Evolutionary conservation across 2,797 vertebrate genomes (phyloP), one percentile per base, ranked within the genome.

Genomic region (Acipenser oxyrinchus): DNA sequence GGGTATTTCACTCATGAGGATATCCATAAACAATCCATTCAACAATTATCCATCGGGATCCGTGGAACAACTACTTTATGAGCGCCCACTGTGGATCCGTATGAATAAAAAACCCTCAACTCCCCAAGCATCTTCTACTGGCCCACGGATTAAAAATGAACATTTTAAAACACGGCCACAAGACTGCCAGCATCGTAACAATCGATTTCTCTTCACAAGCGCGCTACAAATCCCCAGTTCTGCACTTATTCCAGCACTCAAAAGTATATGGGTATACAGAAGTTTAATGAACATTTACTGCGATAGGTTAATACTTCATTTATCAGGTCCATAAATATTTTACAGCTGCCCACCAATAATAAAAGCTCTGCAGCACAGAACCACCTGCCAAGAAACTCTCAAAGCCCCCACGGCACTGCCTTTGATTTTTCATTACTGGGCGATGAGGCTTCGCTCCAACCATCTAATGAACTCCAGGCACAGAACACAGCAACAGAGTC

Each of bases 321-420:
- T 80, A 82, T 82, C 79, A 75, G 73, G 71, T 67, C 76, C 77
- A 78, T 82, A 78, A 78, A 84, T 83, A 85, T 85, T 81, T 85
- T 82, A 81, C 78, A 75, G 77, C 72, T 68, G 71, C 76, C 76
- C 74, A 79, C 79, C 73, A 79, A 80, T 72, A 75, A 73, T 78
- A 67, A 71, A 80, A 79, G 73, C 72, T 74, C 49, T 75, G 78
- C 76, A 79, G 77, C 82, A 79, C 69, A 72, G 74, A 73, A 60
- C 76, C 63, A 61, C 66, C 3, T 70, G 37, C 13, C 12, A 48
- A 15, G 60, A 60, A 67, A 63, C 49, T 66, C 51, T 6, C 52
- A 8, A 66, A 58, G 13, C 55, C 2, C 55, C 13, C 11, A 7
- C 11, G 51, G 62, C 23, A 37, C 23, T 37, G 23, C 23, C 23